These are phyloP conservation scores for Cordylochernes scorpioides DNA, from an alignment of 2,888 invertebrate species.

Conservation along the genomic window DNA sequence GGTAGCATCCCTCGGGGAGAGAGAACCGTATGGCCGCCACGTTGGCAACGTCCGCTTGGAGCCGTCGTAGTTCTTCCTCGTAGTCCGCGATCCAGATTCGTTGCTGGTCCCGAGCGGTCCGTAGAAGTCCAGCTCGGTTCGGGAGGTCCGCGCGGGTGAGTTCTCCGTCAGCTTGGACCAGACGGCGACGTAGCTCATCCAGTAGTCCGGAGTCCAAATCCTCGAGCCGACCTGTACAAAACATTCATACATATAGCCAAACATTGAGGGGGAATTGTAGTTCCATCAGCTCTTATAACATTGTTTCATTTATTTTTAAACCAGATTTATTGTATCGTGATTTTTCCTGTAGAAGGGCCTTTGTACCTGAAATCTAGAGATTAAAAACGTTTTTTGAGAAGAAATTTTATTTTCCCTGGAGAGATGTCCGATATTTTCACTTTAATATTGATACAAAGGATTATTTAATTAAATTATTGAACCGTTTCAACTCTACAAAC, in stretches of 20 bases:
- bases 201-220: conserved; percentile 17
- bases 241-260: not conserved
- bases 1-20: conserved; percentile 46
- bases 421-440: too few relatives aligned
- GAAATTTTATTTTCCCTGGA: too few relatives aligned
- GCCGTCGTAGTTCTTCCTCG: conserved; percentile 41
- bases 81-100: conserved; percentile 48
- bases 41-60: conserved; percentile 49
- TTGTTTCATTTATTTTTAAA: too few relatives aligned
- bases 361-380: too few relatives aligned
- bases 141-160: conserved; percentile 44
- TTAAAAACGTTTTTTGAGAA: too few relatives aligned
- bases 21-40: conserved; percentile 49
- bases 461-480: too few relatives aligned
- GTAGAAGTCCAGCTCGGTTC: conserved; percentile 40
- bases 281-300: not conserved
- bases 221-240: conserved; percentile 20
- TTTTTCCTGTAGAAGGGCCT: too few relatives aligned
- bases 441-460: too few relatives aligned
- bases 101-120: conserved; percentile 39
- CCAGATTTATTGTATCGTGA: too few relatives aligned
- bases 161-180: conserved; percentile 41
- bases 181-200: conserved; percentile 31
- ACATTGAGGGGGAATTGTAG: not conserved
- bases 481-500: too few relatives aligned